Base-by-base conservation (phyloP, 2,797 vertebrate genomes). In the Gymnopithys bicolor region DNA sequence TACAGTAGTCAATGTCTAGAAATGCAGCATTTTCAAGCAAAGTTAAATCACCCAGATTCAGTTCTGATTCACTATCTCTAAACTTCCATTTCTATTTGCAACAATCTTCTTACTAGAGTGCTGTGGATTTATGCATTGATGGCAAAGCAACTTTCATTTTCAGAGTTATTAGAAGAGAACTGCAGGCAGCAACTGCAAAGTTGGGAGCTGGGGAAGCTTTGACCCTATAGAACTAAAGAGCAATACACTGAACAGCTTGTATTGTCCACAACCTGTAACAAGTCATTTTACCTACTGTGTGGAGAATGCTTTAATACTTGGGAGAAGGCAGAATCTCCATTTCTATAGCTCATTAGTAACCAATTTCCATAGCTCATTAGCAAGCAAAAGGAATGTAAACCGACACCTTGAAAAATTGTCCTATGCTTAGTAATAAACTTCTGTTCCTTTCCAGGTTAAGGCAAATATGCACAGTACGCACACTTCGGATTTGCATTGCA, bases 351-450 rank as follows among this genome's bases (percentile, higher is more conserved):
- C 94, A 95, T 96, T 92, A 96, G 84, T 84, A 95, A 92, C 69
- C 92, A 69, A 96, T 95, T 96, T 94, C 87, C 89, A 92, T 93
- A 96, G 94, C 52, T 93, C 94, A 96, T 94, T 91, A 95, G 84
- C 81, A 93, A 93, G 84, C 84, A 93, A 92, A 89, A 94, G 89
- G 62, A 92, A 95, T 60, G 77, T 79, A 96, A 95, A 85, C 94
- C 0, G 13, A 92, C 84, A 95, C 64, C 81, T 89, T 83, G 87
- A 96, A 94, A 94, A 93, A 95, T 63, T 66, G 87, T 69, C 76
- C 95, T 84, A 45, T 79, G 71, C 82, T 91, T 87, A 76, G 82
- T 89, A 95, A 95, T 86, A 95, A 88, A 90, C 90, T 85, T 71
- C 69, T 59, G 9, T 70, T 88, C 59, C 69, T 84, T 84, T 39